Base-by-base conservation (phyloP, 2,797 vertebrate species). In the Chrysocyon brachyurus region DNA sequence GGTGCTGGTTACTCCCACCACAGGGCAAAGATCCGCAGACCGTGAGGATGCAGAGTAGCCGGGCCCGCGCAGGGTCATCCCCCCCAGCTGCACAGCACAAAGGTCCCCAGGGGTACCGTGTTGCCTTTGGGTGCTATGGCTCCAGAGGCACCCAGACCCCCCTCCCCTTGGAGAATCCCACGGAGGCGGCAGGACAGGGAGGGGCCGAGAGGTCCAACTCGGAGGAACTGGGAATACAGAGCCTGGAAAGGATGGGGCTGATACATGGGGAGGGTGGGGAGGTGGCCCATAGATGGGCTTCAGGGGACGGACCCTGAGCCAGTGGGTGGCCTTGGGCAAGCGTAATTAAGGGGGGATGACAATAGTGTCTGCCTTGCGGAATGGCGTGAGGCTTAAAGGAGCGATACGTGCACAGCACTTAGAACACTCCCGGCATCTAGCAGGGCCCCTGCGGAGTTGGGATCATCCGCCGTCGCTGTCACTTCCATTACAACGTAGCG, bases 41-140 rank as follows among this genome's bases (percentile, higher is more conserved):
- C 14, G n/a, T 17, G 54, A 57, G 16, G 64, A 46, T 0, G 0
- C 3, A 5, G 46, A 12, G 46, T 2, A 8, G 28, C 14, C 11
- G 6, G 19, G 36, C 10, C 36, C 82, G 9, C 36, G 46, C 8
- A 1, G 28, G 66, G 21, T 4, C 63, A 64, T 5, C 33, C 63
- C 5, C 2, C 36, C 21, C 6, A 6, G 22, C 3, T 26, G 59
- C 10, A 2, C 9, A 8, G 16, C 0, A 4, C 3, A 3, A 6
- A 10, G n/a, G 77, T 40, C 26, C 36, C 77, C 17, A 26, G 33
- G 12, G n/a, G 24, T 33, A 21, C 19, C 6, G 28, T 5, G 21
- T 4, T 28, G 46, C 49, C 36, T 63, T n/a, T 28, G 64, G 26
- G 12, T 28, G 75, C 56, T 36, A 17, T 14, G 22, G 33, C 33